Evolutionary conservation across 2,888 invertebrate species (phyloP).

Genomic region (Eupithecia subumbrata): DNA sequence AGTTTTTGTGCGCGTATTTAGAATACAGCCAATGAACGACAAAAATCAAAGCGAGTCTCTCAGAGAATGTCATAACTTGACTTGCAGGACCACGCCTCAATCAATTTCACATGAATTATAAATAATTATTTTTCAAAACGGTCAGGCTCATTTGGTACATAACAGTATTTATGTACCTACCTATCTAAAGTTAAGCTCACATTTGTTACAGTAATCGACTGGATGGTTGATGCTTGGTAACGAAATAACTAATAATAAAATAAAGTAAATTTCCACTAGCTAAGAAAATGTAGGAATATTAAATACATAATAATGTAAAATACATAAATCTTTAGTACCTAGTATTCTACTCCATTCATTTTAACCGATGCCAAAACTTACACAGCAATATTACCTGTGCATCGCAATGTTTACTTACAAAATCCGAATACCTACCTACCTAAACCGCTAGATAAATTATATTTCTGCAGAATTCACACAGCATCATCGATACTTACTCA

Average conservation of each 20-base stretch:
- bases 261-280: slow-evolving; percentile 23
- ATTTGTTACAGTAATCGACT: neutral
- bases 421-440: neutral
- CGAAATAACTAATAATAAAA: neutral
- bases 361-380: slow-evolving; percentile 22
- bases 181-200: neutral
- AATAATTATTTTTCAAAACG: neutral
- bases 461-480: neutral
- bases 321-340: slow-evolving; percentile 3
- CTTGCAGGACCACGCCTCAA: neutral
- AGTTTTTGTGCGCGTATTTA: neutral
- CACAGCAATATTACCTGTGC: neutral
- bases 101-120: too few relatives aligned
- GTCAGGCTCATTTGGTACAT: neutral
- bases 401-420: neutral
- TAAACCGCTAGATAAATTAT: neutral
- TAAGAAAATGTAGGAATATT: neutral
- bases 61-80: neutral
- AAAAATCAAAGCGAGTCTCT: neutral
- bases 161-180: neutral
- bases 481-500: neutral
- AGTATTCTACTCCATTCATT: slow-evolving; percentile 14
- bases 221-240: neutral
- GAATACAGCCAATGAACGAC: neutral
- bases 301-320: neutral